Conservation (phyloP, 2,888 invertebrate genomes). For the Hypena proboscidalis region DNA sequence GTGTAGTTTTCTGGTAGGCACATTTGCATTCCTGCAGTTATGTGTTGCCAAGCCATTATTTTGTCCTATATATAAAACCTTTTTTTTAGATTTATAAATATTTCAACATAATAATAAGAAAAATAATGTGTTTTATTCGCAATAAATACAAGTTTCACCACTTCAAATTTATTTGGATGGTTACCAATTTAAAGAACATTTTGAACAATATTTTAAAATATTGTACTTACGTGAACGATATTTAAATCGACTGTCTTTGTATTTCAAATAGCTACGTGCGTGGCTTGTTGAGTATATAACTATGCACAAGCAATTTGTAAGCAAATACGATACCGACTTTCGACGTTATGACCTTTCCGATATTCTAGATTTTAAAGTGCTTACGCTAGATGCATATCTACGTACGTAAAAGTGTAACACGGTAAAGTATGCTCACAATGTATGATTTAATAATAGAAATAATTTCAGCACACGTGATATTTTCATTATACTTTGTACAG, state of each 20-base stretch:
- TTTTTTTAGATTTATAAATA: too few species aligned
- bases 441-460: too few species aligned
- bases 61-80: too few species aligned
- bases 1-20: too few species aligned
- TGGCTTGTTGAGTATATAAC: not conserved
- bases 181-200: not conserved
- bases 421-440: too few species aligned
- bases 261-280: not conserved
- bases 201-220: constrained; percentile 2
- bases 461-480: not conserved
- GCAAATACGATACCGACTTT: not conserved
- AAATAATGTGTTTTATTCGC: constrained; percentile 28
- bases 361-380: too few species aligned
- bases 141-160: constrained; percentile 16
- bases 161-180: not conserved
- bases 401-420: too few species aligned
- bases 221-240: not conserved
- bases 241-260: constrained; percentile 1
- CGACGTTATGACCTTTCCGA: not conserved
- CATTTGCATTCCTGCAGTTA: too few species aligned
- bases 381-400: too few species aligned
- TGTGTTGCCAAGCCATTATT: too few species aligned
- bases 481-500: not conserved
- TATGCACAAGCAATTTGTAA: not conserved
- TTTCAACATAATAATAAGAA: not conserved